Evolutionary conservation across 2,113 vertebrate species (phyloP).

Genomic region (Dermatemys mawii): DNA sequence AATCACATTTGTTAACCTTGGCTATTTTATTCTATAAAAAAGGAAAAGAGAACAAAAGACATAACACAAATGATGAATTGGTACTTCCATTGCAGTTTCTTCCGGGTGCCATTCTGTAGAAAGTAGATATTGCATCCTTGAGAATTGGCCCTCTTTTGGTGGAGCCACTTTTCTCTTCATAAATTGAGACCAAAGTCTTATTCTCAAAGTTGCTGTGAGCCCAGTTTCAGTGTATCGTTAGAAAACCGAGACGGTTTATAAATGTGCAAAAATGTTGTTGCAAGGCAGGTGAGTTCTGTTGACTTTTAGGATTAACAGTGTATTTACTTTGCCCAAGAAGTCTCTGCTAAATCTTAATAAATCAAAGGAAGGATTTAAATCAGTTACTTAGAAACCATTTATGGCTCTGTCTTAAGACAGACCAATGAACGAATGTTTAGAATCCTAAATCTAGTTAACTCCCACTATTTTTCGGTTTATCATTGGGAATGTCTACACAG

Average conservation of each 20-base stretch:
- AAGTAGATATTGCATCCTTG: neutral
- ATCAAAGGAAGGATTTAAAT: neutral
- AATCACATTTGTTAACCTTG: neutral
- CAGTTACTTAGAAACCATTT: neutral
- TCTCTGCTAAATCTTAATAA: neutral
- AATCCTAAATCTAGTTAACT: neutral
- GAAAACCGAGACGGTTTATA: neutral
- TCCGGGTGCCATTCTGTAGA: neutral
- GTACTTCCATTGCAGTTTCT: neutral
- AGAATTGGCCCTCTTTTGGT: neutral
- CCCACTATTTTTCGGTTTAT: neutral
- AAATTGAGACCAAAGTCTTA: neutral
- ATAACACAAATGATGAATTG: neutral
- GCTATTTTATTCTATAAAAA: neutral
- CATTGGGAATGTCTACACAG: neutral
- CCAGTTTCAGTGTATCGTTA: neutral
- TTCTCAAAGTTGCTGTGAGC: neutral
- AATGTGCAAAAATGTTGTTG: neutral
- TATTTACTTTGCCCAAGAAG: neutral
- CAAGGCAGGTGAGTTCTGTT: neutral
- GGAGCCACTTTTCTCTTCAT: neutral
- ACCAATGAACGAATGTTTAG: neutral
- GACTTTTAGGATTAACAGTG: neutral
- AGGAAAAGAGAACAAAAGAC: neutral
- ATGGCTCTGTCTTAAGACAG: neutral